Conservation (phyloP, 2,888 invertebrate species). For the Neoscelio sp. region DNA sequence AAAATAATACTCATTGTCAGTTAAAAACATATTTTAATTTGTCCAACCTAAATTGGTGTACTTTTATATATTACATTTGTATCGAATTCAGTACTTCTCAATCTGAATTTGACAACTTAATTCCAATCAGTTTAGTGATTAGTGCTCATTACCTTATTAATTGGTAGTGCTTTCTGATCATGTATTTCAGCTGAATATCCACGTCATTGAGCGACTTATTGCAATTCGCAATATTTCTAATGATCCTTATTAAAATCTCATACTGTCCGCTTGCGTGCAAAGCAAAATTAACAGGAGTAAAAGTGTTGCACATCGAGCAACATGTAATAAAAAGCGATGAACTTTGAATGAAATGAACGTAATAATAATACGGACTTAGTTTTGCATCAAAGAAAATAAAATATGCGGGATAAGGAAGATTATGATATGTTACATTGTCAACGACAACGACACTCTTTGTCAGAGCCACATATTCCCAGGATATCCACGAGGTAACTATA, state of each 20-base stretch:
- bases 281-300: background rate
- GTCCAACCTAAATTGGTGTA: too few relatives aligned
- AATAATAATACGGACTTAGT: slow-evolving; percentile 4
- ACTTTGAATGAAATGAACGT: background rate
- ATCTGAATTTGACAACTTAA: too few relatives aligned
- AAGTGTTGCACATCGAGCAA: background rate
- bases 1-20: too few relatives aligned
- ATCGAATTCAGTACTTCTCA: too few relatives aligned
- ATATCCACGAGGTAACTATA: background rate
- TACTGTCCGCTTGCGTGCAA: slow-evolving; percentile 22
- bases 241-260: background rate
- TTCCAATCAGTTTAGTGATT: too few relatives aligned
- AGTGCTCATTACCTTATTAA: slow-evolving; percentile 1
- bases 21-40: too few relatives aligned
- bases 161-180: background rate
- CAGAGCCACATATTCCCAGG: slow-evolving; percentile 5
- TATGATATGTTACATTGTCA: background rate
- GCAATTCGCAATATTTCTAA: background rate
- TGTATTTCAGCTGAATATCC: background rate
- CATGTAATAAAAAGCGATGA: background rate
- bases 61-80: too few relatives aligned
- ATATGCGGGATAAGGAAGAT: slow-evolving; percentile 1
- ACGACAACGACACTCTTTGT: background rate
- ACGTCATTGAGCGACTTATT: too few relatives aligned
- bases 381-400: slow-evolving; percentile 1